phyloP scores from a whole-genome alignment of 2,888 invertebrate species.

The Nyleta sp. region DNA sequence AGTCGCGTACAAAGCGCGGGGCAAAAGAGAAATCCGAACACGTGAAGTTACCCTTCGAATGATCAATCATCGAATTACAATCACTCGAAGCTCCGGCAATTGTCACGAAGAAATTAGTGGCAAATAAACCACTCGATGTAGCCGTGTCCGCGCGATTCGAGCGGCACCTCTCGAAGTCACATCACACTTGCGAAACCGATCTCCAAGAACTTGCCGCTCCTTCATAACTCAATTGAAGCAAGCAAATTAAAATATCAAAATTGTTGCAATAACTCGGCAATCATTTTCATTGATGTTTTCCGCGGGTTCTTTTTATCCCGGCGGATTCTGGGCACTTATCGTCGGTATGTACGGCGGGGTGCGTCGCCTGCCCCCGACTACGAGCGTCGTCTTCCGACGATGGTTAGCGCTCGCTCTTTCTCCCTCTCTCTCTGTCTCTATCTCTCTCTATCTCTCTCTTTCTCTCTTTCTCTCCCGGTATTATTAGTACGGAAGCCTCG shows the following conservation, averaged over 20 bases:
- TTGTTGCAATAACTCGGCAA: conserved; percentile 46
- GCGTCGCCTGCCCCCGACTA: conserved; percentile 34
- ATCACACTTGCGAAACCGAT: conserved; percentile 17
- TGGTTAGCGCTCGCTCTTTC: conserved; percentile 36
- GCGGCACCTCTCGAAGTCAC: background rate
- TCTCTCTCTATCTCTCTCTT: conserved; percentile 49
- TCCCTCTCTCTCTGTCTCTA: conserved; percentile 37
- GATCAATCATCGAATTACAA: too few relatives aligned
- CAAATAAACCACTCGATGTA: background rate
- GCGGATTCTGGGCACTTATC: conserved; percentile 53
- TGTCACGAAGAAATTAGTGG: background rate
- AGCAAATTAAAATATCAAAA: conserved; percentile 45
- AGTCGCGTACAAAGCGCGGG: background rate
- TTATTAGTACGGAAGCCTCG: conserved; percentile 76
- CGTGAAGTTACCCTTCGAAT: too few relatives aligned
- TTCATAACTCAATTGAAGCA: conserved; percentile 44
- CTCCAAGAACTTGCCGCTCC: conserved; percentile 30
- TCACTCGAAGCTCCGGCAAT: too few relatives aligned
- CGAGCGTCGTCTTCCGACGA: conserved; percentile 44
- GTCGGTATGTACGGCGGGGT: conserved; percentile 57
- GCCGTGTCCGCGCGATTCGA: background rate
- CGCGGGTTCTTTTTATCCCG: conserved; percentile 44
- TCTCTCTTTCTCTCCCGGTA: conserved; percentile 51
- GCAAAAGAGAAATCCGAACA: conserved; percentile 11
- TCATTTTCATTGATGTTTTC: conserved; percentile 55